A percentile compares a stretch with the other conserved stretches of the same genome.
Evolutionary conservation across 2,113 vertebrate species (phyloP).

Genomic region (Thymallus thymallus): DNA sequence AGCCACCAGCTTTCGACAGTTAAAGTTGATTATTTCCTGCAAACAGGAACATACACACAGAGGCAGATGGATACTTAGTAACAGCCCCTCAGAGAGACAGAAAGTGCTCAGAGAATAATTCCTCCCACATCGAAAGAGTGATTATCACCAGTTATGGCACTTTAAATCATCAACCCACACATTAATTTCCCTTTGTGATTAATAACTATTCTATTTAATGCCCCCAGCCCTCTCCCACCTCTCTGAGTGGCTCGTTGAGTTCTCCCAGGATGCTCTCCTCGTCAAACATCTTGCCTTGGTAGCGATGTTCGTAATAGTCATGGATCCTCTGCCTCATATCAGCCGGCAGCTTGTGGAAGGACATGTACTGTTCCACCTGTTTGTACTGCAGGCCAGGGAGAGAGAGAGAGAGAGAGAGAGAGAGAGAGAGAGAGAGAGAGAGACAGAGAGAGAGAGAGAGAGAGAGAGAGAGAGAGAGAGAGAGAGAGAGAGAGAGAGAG

Average conservation of each 20-base stretch:
- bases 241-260: constrained; percentile 90
- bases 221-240: constrained; percentile 76
- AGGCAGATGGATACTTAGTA: neutral
- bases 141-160: too few relatives aligned
- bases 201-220: neutral
- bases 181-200: too few relatives aligned
- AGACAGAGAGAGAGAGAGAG: too few relatives aligned
- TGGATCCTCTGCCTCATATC: constrained; percentile 98
- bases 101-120: neutral
- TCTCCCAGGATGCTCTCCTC: constrained; percentile 98
- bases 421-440: neutral
- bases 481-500: too few relatives aligned
- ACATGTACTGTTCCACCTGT: constrained; percentile 99
- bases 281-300: constrained; percentile 99
- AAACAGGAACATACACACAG: neutral
- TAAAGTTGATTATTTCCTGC: constrained; percentile 98
- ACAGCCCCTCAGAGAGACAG: neutral
- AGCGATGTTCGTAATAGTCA: constrained; percentile 97
- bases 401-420: neutral
- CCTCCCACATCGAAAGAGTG: too few relatives aligned
- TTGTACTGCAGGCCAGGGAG: constrained; percentile 82
- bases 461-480: too few relatives aligned
- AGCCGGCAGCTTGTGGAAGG: constrained; percentile 96
- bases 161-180: too few relatives aligned
- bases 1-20: constrained; percentile 95